Base-by-base conservation (phyloP, 2,888 invertebrate genomes). In the Macrosiphum euphorbiae region DNA sequence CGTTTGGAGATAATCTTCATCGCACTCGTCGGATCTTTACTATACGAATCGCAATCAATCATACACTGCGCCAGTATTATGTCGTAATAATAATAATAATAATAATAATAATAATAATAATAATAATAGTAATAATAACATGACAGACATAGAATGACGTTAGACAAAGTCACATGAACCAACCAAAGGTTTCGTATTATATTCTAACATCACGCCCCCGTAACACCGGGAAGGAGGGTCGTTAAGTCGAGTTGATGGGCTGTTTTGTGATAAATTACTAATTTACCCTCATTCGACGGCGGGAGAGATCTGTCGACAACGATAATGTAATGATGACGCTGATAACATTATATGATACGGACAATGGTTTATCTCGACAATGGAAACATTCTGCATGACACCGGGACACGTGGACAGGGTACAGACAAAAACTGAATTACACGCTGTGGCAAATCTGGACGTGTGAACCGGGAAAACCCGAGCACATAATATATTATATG, bases 181-280 rank as follows among this genome's bases (percentile, higher is more conserved):
- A 85, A 85, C 85, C 26, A 85, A 85, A 85, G 85, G 85, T 85
- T 85, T 44, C 44, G 78, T 20, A 78, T 78, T 78, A 35, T 78
- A 47, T 28, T 87, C 47, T 50, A 44, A n/a, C 47, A 50, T 87
- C 16, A 28, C 86, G 28, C 10, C 28, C 28, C 41, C 10, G n/a
- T 44, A 16, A 47, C 47, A 86, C 47, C 47, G 86, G 44, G 13
- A 26, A 24, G 41, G 7, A 88, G 55, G 55, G 88, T 52, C 41
- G 88, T 52, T 88, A 41, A 41, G 41, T 41, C 41, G 35, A 78
- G 89, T 47, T 87, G 28, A 61, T 58, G 58, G 26, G 61, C 58
- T 52, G 58, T 90, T n/a, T n/a, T 2, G 61, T 90, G 90, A 67
- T 61, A 67, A 90, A 90, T 90, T 61, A 67, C 90, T 67, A 90